Evolutionary conservation across 2,888 invertebrate genomes (phyloP), one percentile per base, ranked within the genome.

Genomic region (Phrixothrix hirtus): DNA sequence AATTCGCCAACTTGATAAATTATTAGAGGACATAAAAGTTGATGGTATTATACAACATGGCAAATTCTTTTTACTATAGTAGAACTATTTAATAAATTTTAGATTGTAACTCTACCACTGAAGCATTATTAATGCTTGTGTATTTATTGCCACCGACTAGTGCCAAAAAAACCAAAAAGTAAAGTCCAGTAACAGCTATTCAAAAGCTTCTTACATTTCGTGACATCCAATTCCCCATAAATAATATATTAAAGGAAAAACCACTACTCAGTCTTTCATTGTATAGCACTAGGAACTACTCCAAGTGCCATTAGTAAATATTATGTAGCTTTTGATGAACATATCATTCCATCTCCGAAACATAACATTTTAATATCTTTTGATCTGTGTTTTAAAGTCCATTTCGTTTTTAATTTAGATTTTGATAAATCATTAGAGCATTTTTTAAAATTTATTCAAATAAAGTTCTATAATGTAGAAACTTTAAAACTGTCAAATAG

Each of bases 301-400:
- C 30, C 15, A 21, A 15, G 27, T 11, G 30, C 41, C 1, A 21
- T 41, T 11, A 41, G 31, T 31, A 10, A 14, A 11, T 41, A 41
- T 27, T 41, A 41, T 17, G 10, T 30, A 11, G 30, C 30, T 1
- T 41, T 30, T 31, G 30, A 16, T n/a, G 4, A 29, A 11, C 2
- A 12, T 7, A 31, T 31, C 7, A 13, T 31, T 31, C 13, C 13
- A 2, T 11, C 3, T 2, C 11, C 31, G 2, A 7, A 31, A 12
- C 10, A 31, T 13, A 12, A 31, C 10, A 12, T 31, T 12, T 31
- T 31, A 4, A 11, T 1, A 7, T n/a, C 31, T 10, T 7, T 31
- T 10, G 31, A 31, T 3, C 2, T 11, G 2, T 31, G 31, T 31
- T 31, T 31, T 11, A 5, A 31, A 31, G 7, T 31, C 31, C 5